phyloP scores from a whole-genome alignment of 92 coral and sea anemone genomes.

The Heliopora coerulea region DNA sequence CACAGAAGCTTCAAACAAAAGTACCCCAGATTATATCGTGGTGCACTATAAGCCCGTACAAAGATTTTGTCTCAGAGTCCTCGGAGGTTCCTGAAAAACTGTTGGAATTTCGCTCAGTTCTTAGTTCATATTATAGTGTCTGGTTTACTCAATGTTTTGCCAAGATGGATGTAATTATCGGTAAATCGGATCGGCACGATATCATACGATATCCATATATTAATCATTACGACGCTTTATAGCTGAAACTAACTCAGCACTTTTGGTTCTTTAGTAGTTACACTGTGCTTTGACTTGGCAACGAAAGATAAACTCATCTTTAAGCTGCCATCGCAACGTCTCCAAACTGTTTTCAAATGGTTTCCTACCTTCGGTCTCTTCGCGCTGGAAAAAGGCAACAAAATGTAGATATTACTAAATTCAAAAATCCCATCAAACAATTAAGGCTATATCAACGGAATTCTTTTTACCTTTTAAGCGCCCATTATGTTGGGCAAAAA shows the following conservation, averaged over 20 bases:
- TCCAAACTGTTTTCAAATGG: background rate
- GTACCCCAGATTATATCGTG: background rate
- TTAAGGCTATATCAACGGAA: background rate
- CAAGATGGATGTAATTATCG: background rate
- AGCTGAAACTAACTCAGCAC: background rate
- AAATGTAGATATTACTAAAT: background rate
- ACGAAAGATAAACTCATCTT: background rate
- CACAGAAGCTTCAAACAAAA: background rate
- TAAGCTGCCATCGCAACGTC: background rate
- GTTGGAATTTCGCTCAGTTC: background rate
- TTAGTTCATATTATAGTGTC: background rate
- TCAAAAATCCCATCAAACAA: background rate
- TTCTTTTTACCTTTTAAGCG: too few species aligned
- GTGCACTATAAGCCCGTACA: background rate
- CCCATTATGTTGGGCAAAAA: too few species aligned
- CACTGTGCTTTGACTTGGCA: background rate
- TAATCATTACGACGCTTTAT: background rate
- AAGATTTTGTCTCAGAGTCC: background rate
- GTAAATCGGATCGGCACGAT: background rate
- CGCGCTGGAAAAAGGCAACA: background rate
- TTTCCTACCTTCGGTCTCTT: background rate
- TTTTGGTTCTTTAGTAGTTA: background rate
- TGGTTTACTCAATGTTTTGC: background rate
- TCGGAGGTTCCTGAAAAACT: background rate
- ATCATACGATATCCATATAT: background rate